Conservation (phyloP, 1,140 invertebrate species). For the Meloidogyne chitwoodi region DNA sequence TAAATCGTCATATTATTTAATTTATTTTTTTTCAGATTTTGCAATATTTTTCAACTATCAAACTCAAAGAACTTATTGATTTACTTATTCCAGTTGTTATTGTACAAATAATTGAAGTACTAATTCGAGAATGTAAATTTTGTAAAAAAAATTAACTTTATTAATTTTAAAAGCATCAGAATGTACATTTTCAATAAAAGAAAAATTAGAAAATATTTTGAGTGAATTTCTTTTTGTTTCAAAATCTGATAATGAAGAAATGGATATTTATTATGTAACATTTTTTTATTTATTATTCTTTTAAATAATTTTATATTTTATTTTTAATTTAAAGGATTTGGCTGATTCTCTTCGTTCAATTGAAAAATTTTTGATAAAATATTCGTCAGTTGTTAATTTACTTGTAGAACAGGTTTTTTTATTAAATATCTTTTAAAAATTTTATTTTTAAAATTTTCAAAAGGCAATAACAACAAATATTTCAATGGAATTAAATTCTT, state of each 20-base stretch:
- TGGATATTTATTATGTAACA: constrained; percentile 11
- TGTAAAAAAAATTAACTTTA: neutral
- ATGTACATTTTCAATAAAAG: neutral
- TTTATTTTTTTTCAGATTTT: constrained; percentile 31
- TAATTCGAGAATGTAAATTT: constrained; percentile 28
- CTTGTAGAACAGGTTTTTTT: constrained; percentile 4
- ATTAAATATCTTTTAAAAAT: neutral
- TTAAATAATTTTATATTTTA: neutral
- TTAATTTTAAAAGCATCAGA: neutral
- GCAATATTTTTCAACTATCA: constrained; percentile 36
- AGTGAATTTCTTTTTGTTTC: constrained; percentile 3
- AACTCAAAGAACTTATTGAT: constrained; percentile 35
- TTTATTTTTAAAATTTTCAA: neutral
- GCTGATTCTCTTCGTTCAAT: neutral
- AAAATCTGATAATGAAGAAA: neutral
- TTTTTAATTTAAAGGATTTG: constrained; percentile 2
- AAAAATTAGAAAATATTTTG: constrained; percentile 2
- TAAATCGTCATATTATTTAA: no score
- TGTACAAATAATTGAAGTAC: constrained; percentile 2
- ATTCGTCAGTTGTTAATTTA: constrained; percentile 3
- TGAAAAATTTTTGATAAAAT: constrained; percentile 7
- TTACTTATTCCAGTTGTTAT: constrained; percentile 46
- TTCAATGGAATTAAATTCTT: neutral
- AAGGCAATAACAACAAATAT: neutral
- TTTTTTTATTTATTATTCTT: no score